A percentile compares a stretch with the other conserved stretches of the same genome.
Evolutionary conservation across 1,140 invertebrate species (phyloP).

Genomic region (Ceratina calcarata): DNA sequence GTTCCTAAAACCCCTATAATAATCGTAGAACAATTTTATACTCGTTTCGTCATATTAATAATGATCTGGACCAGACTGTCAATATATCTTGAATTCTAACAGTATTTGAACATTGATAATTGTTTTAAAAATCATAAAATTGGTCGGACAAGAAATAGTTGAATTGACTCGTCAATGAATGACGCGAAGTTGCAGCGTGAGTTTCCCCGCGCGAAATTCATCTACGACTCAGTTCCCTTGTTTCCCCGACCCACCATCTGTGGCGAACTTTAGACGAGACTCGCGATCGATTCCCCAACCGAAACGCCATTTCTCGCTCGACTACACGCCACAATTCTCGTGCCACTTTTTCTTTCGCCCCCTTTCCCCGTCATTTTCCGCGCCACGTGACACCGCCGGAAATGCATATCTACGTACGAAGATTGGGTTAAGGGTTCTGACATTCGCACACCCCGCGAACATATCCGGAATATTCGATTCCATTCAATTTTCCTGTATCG

Average conservation of each 20-base stretch:
- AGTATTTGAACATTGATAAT: too few relatives aligned
- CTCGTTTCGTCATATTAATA: too few relatives aligned
- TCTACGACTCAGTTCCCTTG: background rate
- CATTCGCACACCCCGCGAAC: background rate
- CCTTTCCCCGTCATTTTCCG: conserved; percentile 9
- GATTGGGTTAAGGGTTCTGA: conserved; percentile 34
- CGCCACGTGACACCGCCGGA: conserved; percentile 19
- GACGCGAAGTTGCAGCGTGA: background rate
- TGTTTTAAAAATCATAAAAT: too few relatives aligned
- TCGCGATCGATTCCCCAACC: conserved; percentile 17
- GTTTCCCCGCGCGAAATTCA: conserved; percentile 1
- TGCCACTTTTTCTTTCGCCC: background rate
- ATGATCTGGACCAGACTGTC: too few relatives aligned
- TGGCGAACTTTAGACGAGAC: conserved; percentile 15
- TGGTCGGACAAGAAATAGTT: too few relatives aligned
- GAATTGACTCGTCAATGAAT: too few relatives aligned
- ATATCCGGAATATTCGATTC: background rate
- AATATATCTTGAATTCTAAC: too few relatives aligned
- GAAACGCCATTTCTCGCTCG: conserved; percentile 37
- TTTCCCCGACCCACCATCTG: conserved; percentile 21
- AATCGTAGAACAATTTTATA: too few relatives aligned
- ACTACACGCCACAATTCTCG: conserved; percentile 2
- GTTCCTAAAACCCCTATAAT: too few relatives aligned
- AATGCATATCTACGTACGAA: background rate
- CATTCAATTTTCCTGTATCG: background rate